Percentiles rank a stretch among this genome's conserved stretches.
Conservation (phyloP, 2,888 invertebrate species). For the Clepsis dumicolana region DNA sequence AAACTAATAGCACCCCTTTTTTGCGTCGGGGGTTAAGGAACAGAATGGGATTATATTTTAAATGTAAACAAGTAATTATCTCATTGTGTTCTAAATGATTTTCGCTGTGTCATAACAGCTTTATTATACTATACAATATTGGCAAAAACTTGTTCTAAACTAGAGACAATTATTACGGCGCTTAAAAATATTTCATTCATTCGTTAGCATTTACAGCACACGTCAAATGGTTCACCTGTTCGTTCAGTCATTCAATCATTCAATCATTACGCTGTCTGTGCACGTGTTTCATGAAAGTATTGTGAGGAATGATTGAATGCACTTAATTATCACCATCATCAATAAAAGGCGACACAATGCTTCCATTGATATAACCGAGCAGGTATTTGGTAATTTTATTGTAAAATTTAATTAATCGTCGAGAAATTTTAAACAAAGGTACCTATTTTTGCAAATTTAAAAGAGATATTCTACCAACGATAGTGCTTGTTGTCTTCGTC, state of each 20-base stretch:
- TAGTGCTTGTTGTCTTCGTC: too few relatives aligned
- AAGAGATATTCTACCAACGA: too few relatives aligned
- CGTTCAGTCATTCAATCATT: slow-evolving; percentile 46
- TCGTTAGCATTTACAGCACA: background rate
- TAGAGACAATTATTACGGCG: too few relatives aligned
- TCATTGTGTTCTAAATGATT: too few relatives aligned
- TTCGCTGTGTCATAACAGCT: too few relatives aligned
- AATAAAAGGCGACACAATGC: slow-evolving; percentile 11
- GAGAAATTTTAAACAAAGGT: background rate
- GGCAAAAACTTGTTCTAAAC: too few relatives aligned
- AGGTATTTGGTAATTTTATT: background rate
- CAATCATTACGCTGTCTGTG: slow-evolving; percentile 45
- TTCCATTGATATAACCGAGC: background rate
- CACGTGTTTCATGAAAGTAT: slow-evolving; percentile 6
- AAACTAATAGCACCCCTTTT: too few relatives aligned
- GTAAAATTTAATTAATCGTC: background rate
- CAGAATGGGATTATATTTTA: too few relatives aligned
- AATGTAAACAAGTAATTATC: too few relatives aligned
- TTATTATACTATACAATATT: too few relatives aligned
- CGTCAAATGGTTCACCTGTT: slow-evolving; percentile 27
- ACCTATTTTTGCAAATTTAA: background rate
- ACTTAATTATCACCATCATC: slow-evolving; percentile 35
- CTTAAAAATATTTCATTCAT: too few relatives aligned
- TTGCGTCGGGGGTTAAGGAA: too few relatives aligned
- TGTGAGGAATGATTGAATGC: slow-evolving; percentile 36